Conservation (phyloP, 2,797 vertebrate genomes). For the Dallia pectoralis region DNA sequence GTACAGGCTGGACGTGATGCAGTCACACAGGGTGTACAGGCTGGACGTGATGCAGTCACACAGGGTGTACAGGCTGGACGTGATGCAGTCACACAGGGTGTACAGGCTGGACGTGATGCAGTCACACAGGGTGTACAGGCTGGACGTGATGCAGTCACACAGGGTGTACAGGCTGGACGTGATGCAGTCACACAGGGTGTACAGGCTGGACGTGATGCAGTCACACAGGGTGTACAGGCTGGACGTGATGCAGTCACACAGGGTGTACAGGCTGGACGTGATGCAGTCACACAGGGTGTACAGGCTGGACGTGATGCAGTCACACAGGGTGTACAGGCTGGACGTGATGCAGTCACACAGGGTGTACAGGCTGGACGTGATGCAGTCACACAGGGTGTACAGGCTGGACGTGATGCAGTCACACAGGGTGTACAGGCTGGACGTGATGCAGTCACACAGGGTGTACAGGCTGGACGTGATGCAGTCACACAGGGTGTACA, state of each 20-base stretch:
- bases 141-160: constrained; percentile 40
- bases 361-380: constrained; percentile 51
- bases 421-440: constrained; percentile 54
- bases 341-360: constrained; percentile 40
- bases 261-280: constrained; percentile 52
- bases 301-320: constrained; percentile 45
- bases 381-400: constrained; percentile 49
- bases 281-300: constrained; percentile 47
- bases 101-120: constrained; percentile 48
- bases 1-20: constrained; percentile 50
- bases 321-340: constrained; percentile 54
- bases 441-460: constrained; percentile 40
- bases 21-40: constrained; percentile 52
- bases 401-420: constrained; percentile 42
- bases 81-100: constrained; percentile 45
- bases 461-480: constrained; percentile 51
- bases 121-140: constrained; percentile 53
- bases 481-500: constrained; percentile 51
- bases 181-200: constrained; percentile 45
- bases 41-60: constrained; percentile 37
- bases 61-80: constrained; percentile 53
- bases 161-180: constrained; percentile 52
- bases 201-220: constrained; percentile 48
- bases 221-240: constrained; percentile 54
- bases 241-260: constrained; percentile 38